Evolutionary conservation across 2,888 invertebrate genomes (phyloP).

Genomic region (Nomada flava): DNA sequence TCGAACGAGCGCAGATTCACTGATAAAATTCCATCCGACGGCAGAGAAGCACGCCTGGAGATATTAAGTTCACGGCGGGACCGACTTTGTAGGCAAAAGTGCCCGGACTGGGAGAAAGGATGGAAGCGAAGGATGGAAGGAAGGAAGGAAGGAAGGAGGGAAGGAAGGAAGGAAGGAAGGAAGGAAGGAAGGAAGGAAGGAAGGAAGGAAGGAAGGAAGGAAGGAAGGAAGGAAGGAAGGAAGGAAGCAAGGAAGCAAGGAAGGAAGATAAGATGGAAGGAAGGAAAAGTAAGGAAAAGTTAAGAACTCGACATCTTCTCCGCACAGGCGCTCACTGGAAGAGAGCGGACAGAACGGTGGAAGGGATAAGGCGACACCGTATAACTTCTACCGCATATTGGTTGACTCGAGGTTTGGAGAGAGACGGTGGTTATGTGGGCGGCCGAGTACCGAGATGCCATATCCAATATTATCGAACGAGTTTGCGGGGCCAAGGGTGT

Average conservation of each 20-base stretch:
- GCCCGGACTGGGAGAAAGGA: slow-evolving; percentile 48
- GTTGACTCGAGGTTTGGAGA: slow-evolving; percentile 53
- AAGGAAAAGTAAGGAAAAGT: slow-evolving; percentile 66
- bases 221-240: slow-evolving; percentile 37
- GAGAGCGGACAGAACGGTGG: slow-evolving; percentile 26
- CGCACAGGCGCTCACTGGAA: slow-evolving; percentile 24
- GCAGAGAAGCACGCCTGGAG: slow-evolving; percentile 38
- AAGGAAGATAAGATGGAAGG: slow-evolving; percentile 35
- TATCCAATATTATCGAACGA: slow-evolving; percentile 77
- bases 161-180: slow-evolving; percentile 33
- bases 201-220: slow-evolving; percentile 58
- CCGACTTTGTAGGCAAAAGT: slow-evolving; percentile 65
- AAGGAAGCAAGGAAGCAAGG: slow-evolving; percentile 36
- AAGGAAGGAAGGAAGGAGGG: slow-evolving; percentile 39
- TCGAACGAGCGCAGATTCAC: slow-evolving; percentile 58
- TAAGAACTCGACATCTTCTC: slow-evolving; percentile 73
- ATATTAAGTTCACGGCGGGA: slow-evolving; percentile 72
- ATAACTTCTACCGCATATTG: slow-evolving; percentile 76
- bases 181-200: slow-evolving; percentile 36
- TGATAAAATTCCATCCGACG: slow-evolving; percentile 60
- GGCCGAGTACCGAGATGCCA: slow-evolving; percentile 55
- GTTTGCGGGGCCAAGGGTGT: slow-evolving; percentile 52
- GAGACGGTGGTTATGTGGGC: slow-evolving; percentile 59
- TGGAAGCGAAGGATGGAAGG: slow-evolving; percentile 4
- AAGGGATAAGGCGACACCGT: slow-evolving; percentile 66